Conservation (phyloP, 2,113 vertebrate species). For the Tychaedon coryphoeus region DNA sequence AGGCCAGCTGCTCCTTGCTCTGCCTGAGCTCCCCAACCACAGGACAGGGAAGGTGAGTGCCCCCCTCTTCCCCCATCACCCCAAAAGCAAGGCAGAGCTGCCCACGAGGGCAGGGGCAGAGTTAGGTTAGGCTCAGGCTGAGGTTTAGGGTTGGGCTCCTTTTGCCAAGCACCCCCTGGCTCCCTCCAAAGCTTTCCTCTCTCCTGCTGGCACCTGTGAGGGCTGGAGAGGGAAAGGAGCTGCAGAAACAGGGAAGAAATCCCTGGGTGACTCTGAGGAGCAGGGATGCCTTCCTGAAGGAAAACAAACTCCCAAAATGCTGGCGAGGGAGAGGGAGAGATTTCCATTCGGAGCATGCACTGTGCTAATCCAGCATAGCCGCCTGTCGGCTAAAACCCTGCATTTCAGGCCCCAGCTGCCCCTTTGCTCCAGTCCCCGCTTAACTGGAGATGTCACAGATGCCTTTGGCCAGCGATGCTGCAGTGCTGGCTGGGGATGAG, state of each 20-base stretch:
- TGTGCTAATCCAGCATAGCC: slow-evolving; percentile 26
- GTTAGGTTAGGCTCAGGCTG: not conserved
- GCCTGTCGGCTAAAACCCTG: slow-evolving; percentile 44
- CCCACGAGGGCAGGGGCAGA: not conserved
- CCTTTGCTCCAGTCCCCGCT: slow-evolving; percentile 28
- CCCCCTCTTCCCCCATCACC: no score
- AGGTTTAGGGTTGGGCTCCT: not conserved
- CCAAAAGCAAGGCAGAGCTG: not conserved
- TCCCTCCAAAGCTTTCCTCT: accelerated
- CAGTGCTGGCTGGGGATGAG: slow-evolving; percentile 24
- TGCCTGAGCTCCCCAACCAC: not conserved
- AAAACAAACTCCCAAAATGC: not conserved
- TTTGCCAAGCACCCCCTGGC: not conserved
- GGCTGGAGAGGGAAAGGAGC: accelerated
- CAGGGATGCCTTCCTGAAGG: not conserved
- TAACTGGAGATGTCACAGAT: slow-evolving; percentile 49
- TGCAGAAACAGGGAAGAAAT: not conserved
- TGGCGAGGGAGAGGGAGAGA: not conserved
- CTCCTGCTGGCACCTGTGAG: not conserved
- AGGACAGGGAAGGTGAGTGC: not conserved
- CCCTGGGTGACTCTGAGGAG: not conserved
- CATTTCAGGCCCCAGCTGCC: slow-evolving; percentile 34
- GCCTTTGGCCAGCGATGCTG: slow-evolving; percentile 40
- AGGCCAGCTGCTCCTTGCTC: not conserved
- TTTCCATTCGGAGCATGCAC: slow-evolving; percentile 43